phyloP scores from a whole-genome alignment of 2,797 vertebrate species.

The Sebastes matsubarae region DNA sequence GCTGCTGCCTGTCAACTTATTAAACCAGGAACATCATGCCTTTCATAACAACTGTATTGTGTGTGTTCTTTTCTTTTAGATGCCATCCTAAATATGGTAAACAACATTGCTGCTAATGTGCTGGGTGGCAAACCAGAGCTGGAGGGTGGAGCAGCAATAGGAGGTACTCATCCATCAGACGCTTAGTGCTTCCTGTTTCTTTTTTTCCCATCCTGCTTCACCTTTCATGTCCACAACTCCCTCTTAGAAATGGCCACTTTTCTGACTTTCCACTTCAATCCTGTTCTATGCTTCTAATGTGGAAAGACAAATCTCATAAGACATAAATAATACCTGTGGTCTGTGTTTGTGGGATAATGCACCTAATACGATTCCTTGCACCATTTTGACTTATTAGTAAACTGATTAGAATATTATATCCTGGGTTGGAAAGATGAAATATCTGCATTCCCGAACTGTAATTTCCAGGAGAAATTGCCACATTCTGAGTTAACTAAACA shows the following conservation, averaged over 20 bases:
- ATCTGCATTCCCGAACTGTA: not conserved
- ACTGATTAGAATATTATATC: not conserved
- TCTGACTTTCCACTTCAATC: not conserved
- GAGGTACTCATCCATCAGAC: conserved; percentile 81
- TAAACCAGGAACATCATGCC: not conserved
- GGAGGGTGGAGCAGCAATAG: conserved; percentile 81
- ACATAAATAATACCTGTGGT: not conserved
- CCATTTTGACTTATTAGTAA: not conserved
- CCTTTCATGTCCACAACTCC: not conserved
- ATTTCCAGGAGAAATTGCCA: not conserved
- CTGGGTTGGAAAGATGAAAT: not conserved
- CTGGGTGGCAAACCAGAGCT: conserved; percentile 90
- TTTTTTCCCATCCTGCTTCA: not conserved
- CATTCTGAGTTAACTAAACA: not conserved
- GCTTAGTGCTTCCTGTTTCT: not conserved
- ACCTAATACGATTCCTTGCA: not conserved
- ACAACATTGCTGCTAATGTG: conserved; percentile 99
- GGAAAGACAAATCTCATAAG: not conserved
- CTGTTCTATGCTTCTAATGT: not conserved
- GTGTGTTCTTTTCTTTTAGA: conserved; percentile 77
- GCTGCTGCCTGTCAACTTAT: not conserved
- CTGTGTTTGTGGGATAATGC: not conserved
- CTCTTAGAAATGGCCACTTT: not conserved
- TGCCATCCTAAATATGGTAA: conserved; percentile 98
- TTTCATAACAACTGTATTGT: conserved; percentile 21